phyloP scores from a whole-genome alignment of 2,113 vertebrate species.

The Helogale parvula region DNA sequence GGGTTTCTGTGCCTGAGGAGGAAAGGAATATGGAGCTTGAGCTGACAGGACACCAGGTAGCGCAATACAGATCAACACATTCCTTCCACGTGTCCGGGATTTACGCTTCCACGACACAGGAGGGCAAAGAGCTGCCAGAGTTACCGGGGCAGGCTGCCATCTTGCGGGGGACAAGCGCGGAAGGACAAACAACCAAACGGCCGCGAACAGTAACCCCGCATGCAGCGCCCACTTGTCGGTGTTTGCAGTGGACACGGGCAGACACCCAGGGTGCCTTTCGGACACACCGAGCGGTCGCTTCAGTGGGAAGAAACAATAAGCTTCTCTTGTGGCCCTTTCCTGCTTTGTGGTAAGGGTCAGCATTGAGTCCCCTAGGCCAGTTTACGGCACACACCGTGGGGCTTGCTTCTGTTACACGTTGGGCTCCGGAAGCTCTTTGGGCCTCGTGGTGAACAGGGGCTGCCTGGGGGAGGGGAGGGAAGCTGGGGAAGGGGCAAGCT shows the following conservation, averaged over 20 bases:
- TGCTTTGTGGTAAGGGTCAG: neutral
- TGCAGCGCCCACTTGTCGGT: neutral
- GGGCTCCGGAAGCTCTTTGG: neutral
- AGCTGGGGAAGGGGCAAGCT: neutral
- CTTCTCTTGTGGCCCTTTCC: conserved; percentile 73
- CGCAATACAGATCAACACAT: conserved; percentile 78
- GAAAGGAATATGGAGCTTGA: conserved; percentile 82
- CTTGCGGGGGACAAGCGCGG: neutral
- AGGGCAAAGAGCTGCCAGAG: neutral
- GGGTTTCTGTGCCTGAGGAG: conserved; percentile 81
- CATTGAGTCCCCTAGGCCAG: neutral
- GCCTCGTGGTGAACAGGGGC: neutral
- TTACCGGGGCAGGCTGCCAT: neutral
- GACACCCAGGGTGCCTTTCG: neutral
- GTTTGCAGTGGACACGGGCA: neutral
- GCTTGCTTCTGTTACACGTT: neutral
- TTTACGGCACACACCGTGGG: neutral
- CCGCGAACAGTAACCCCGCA: neutral
- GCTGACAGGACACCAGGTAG: conserved; percentile 77
- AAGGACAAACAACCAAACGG: neutral
- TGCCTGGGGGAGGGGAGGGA: neutral
- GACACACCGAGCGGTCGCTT: neutral
- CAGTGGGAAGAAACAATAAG: conserved; percentile 41
- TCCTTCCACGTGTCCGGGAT: conserved; percentile 69
- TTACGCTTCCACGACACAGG: conserved; percentile 37